These are phyloP conservation scores for Lasioglossum zephyrum DNA, from an alignment of 2,888 invertebrate genomes.

Conservation along the genomic window DNA sequence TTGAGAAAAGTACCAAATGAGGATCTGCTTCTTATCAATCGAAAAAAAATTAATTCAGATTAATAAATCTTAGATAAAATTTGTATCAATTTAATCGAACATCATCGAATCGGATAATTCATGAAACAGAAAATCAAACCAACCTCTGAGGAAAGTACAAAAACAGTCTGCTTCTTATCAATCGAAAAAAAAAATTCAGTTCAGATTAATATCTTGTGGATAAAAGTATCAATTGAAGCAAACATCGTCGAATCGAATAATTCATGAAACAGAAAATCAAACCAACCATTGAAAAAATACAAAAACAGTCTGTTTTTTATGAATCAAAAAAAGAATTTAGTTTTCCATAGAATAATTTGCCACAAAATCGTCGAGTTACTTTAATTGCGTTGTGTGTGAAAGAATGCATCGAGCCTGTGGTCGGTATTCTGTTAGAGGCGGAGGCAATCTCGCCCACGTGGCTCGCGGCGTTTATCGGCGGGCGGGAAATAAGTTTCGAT, in stretches of 20 bases:
- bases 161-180: neutral
- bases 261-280: too few relatives aligned
- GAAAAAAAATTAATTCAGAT: neutral
- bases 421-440: neutral
- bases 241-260: too few relatives aligned
- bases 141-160: neutral
- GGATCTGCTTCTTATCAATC: neutral
- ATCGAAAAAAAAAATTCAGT: too few relatives aligned
- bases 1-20: too few relatives aligned
- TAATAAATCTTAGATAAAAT: neutral
- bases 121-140: neutral
- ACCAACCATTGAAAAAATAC: too few relatives aligned
- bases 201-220: too few relatives aligned
- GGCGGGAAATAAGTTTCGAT: conserved; percentile 3
- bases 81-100: too few relatives aligned
- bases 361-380: neutral
- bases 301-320: too few relatives aligned
- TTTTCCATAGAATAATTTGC: too few relatives aligned
- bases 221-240: too few relatives aligned
- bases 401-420: neutral
- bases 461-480: neutral
- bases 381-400: neutral
- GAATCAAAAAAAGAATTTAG: too few relatives aligned
- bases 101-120: neutral
- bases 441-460: neutral